Percentiles rank a stretch among this genome's conserved stretches.
These are phyloP conservation scores for Drosophila anomalata DNA, from an alignment of 2,888 invertebrate species.

Conservation along the genomic window DNA sequence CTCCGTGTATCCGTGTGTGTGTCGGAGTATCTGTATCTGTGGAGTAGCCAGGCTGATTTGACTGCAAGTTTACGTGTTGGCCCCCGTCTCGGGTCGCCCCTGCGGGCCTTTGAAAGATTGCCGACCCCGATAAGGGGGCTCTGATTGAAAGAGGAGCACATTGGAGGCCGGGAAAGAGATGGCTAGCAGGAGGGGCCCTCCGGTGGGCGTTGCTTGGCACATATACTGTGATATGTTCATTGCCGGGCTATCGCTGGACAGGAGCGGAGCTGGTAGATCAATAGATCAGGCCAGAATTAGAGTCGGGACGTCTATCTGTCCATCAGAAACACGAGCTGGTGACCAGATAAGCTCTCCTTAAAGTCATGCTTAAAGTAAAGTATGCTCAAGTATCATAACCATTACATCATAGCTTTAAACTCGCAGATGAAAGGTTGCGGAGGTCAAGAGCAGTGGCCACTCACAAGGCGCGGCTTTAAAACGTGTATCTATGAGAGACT, in stretches of 20 bases:
- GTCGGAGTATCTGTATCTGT: slow-evolving; percentile 34
- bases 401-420: slow-evolving; percentile 32
- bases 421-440: slow-evolving; percentile 27
- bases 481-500: slow-evolving; percentile 41
- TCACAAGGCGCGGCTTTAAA: slow-evolving; percentile 53
- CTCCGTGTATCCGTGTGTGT: slow-evolving; percentile 22
- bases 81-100: slow-evolving; percentile 19
- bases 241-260: slow-evolving; percentile 33
- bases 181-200: slow-evolving; percentile 16
- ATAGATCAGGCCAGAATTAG: slow-evolving; percentile 14
- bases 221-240: slow-evolving; percentile 66
- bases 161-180: slow-evolving; percentile 2
- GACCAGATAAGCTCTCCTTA: too few relatives aligned
- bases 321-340: slow-evolving; percentile 17
- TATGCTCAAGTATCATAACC: slow-evolving; percentile 6
- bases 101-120: slow-evolving; percentile 83
- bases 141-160: slow-evolving; percentile 2
- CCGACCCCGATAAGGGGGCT: slow-evolving; percentile 81
- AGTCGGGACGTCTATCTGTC: slow-evolving; percentile 10
- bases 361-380: too few relatives aligned
- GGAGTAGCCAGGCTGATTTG: slow-evolving; percentile 56
- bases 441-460: slow-evolving; percentile 44
- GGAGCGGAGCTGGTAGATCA: slow-evolving; percentile 4
- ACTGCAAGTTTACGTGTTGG: slow-evolving; percentile 54
- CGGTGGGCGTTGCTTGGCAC: slow-evolving; percentile 54